Evolutionary conservation across 2,797 vertebrate species (phyloP).

Genomic region (Buphagus erythrorhynchus): DNA sequence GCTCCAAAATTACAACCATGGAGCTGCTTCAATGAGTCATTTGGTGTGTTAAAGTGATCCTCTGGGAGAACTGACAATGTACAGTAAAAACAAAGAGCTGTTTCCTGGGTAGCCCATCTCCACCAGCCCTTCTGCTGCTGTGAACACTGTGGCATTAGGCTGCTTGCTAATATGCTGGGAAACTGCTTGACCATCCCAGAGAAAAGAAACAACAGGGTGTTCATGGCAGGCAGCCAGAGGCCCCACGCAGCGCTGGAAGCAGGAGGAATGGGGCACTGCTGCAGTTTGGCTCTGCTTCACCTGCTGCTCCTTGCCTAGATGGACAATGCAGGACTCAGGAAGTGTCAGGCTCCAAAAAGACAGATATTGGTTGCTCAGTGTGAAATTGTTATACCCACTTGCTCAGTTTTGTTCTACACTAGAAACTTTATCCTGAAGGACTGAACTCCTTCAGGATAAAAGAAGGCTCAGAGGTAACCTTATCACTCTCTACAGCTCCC

Average conservation of each 20-base stretch:
- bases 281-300: neutral
- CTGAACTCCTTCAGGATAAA: neutral
- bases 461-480: neutral
- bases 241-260: neutral
- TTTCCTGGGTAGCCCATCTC: constrained; percentile 22
- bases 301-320: neutral
- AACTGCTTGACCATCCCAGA: neutral
- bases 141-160: constrained; percentile 17
- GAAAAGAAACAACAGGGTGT: neutral
- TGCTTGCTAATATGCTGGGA: constrained; percentile 7
- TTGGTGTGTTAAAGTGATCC: neutral
- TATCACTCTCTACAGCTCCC: neutral
- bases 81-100: constrained; percentile 10
- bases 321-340: neutral
- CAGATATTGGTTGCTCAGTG: neutral
- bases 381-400: neutral
- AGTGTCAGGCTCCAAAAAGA: neutral
- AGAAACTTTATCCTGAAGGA: neutral
- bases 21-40: neutral
- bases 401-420: neutral
- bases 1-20: neutral
- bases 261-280: neutral
- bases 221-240: neutral
- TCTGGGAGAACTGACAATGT: neutral
- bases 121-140: constrained; percentile 1